These are phyloP conservation scores for Bombus terrestris DNA, from an alignment of 1,140 invertebrate genomes.

Conservation along the genomic window DNA sequence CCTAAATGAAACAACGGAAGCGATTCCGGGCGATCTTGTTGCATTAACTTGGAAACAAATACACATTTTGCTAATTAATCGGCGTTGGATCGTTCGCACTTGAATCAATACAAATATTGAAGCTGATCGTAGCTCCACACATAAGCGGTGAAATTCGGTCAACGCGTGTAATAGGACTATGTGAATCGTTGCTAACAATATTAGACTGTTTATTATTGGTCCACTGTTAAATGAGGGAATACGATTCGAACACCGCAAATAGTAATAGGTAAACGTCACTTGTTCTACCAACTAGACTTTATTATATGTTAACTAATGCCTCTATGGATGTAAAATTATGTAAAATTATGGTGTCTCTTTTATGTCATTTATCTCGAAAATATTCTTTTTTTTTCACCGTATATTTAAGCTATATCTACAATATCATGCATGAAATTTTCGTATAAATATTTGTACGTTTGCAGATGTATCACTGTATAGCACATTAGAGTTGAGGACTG, in stretches of 20 bases:
- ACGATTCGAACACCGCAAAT: not conserved
- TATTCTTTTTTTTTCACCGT: too few species aligned
- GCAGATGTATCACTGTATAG: too few species aligned
- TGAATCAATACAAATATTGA: constrained; percentile 29
- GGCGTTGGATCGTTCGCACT: not conserved
- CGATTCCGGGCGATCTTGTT: constrained; percentile 10
- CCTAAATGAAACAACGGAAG: constrained; percentile 11
- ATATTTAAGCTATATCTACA: too few species aligned
- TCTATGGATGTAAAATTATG: too few species aligned
- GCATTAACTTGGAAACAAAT: constrained; percentile 21
- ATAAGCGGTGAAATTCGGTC: not conserved
- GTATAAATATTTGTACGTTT: too few species aligned
- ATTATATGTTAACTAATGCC: not conserved
- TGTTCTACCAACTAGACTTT: not conserved
- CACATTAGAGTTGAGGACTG: too few species aligned
- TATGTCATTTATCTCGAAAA: too few species aligned
- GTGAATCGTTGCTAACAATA: constrained; percentile 4
- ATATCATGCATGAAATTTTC: too few species aligned
- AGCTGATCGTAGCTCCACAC: not conserved
- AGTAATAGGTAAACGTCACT: not conserved
- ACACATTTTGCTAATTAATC: constrained; percentile 36
- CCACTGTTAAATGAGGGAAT: not conserved
- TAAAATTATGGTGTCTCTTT: too few species aligned
- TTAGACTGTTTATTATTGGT: constrained; percentile 10
- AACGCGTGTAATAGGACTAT: constrained; percentile 6